Conservation (phyloP, 2,113 vertebrate species). For the Callionymus lyra region DNA sequence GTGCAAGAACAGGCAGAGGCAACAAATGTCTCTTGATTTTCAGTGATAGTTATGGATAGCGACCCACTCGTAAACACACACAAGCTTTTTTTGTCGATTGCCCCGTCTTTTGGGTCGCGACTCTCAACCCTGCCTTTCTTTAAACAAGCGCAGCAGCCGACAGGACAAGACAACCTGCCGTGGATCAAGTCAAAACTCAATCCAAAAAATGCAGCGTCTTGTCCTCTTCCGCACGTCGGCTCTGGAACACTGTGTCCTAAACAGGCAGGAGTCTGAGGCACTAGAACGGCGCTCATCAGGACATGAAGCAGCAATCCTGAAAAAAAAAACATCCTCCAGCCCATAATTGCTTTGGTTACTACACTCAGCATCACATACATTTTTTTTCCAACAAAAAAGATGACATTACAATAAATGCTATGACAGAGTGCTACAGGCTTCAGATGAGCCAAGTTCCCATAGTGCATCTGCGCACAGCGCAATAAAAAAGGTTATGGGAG, state of each 20-base stretch:
- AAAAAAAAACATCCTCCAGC: background rate
- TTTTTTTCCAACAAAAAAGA: slow-evolving; percentile 42
- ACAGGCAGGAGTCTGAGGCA: slow-evolving; percentile 17
- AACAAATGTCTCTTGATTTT: slow-evolving; percentile 36
- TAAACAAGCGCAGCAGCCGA: slow-evolving; percentile 27
- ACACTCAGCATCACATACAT: background rate
- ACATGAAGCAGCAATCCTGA: slow-evolving; percentile 2
- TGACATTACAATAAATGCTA: slow-evolving; percentile 49
- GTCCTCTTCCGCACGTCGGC: slow-evolving; percentile 57
- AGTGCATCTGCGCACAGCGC: slow-evolving; percentile 75
- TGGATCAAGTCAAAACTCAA: slow-evolving; percentile 8
- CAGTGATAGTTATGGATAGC: slow-evolving; percentile 19
- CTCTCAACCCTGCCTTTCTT: slow-evolving; percentile 14
- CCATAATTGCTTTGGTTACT: slow-evolving; percentile 1
- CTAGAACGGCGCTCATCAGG: slow-evolving; percentile 32
- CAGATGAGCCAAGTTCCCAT: slow-evolving; percentile 50
- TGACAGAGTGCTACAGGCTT: slow-evolving; percentile 49
- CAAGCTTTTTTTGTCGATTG: slow-evolving; percentile 19
- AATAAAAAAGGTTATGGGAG: slow-evolving; percentile 59
- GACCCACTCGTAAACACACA: slow-evolving; percentile 54
- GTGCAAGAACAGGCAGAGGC: slow-evolving; percentile 54
- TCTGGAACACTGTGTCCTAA: slow-evolving; percentile 7
- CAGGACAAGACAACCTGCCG: slow-evolving; percentile 20
- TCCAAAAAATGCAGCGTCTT: background rate
- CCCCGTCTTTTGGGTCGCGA: slow-evolving; percentile 22